phyloP scores from a whole-genome alignment of 2,888 invertebrate genomes.

The Monochamus alternatus region DNA sequence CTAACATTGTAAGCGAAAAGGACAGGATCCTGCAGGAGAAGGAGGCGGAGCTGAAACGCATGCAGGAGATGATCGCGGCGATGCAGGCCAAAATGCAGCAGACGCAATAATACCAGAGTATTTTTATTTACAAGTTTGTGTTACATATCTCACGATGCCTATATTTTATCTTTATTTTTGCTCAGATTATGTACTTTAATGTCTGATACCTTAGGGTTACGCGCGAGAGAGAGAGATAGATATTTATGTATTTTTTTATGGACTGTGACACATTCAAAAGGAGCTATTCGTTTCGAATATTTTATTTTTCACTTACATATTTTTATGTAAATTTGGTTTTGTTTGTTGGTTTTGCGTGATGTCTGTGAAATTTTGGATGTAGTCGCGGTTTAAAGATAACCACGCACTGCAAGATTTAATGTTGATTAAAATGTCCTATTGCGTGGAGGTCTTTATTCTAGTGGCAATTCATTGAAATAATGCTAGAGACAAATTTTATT shows the following conservation, averaged over 20 bases:
- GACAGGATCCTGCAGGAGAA: constrained; percentile 91
- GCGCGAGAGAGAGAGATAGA: constrained; percentile 1
- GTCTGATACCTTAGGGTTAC: constrained; percentile 13
- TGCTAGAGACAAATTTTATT: constrained; percentile 16
- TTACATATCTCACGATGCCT: constrained; percentile 46
- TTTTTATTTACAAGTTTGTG: constrained; percentile 21
- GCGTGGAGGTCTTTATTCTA: background rate
- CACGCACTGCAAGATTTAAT: background rate
- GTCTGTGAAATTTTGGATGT: background rate
- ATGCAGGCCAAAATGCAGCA: constrained; percentile 97
- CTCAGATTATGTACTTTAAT: constrained; percentile 31
- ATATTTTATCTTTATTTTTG: constrained; percentile 36
- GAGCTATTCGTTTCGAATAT: background rate
- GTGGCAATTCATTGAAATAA: constrained; percentile 4
- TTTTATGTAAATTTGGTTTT: background rate
- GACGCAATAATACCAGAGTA: constrained; percentile 44
- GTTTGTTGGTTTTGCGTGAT: too few relatives aligned
- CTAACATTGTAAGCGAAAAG: constrained; percentile 75
- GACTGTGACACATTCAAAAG: constrained; percentile 20
- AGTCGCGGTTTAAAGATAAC: constrained; percentile 1
- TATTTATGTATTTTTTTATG: constrained; percentile 34
- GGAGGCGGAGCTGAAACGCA: constrained; percentile 92
- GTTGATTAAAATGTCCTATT: background rate
- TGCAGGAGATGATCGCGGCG: constrained; percentile 96
- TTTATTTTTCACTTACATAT: background rate